Conservation (phyloP, 2,888 invertebrate genomes). For the Biston betularia region DNA sequence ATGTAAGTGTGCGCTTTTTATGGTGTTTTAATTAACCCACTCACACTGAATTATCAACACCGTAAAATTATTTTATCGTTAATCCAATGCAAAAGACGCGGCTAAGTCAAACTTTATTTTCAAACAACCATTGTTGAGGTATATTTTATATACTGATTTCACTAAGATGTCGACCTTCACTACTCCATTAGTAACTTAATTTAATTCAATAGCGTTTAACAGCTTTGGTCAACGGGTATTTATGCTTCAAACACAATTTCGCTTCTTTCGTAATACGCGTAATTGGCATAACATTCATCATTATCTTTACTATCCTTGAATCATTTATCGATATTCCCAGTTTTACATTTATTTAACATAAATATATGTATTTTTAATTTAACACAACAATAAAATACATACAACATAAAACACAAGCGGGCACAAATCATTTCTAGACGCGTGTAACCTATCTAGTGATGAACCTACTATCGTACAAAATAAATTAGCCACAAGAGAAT, state of each 20-base stretch:
- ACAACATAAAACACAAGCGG: background rate
- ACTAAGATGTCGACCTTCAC: background rate
- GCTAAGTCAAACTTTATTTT: background rate
- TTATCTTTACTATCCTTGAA: background rate
- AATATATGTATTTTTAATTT: background rate
- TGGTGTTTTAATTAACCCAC: constrained; percentile 36
- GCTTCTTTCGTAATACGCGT: constrained; percentile 8
- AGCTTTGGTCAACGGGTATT: constrained; percentile 2
- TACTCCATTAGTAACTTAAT: background rate
- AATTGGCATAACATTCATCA: constrained; percentile 5
- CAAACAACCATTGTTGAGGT: background rate
- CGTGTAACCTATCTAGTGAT: constrained; percentile 7
- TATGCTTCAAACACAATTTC: background rate
- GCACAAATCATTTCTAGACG: constrained; percentile 1
- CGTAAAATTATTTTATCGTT: background rate
- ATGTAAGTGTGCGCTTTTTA: constrained; percentile 59
- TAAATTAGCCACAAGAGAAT: constrained; percentile 30
- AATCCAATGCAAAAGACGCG: constrained; percentile 3
- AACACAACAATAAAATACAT: background rate
- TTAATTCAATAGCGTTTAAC: background rate
- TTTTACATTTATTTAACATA: background rate
- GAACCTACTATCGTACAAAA: constrained; percentile 2
- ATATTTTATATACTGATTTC: background rate
- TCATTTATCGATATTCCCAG: background rate
- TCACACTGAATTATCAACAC: constrained; percentile 4